Evolutionary conservation across 2,888 invertebrate species (phyloP).

Genomic region (Limnephilus auricula): DNA sequence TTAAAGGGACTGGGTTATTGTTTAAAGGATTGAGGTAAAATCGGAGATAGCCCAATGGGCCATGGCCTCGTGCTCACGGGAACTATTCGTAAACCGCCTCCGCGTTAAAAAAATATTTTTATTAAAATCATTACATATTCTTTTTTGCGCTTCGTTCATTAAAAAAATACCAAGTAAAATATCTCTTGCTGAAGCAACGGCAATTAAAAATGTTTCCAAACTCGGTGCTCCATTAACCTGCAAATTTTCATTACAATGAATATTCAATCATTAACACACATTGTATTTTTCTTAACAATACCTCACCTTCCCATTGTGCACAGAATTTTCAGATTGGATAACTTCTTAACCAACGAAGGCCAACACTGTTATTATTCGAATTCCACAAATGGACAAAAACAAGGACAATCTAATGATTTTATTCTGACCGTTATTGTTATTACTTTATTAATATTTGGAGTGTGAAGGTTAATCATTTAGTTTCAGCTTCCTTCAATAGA

Average conservation of each 20-base stretch:
- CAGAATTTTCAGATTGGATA: background rate
- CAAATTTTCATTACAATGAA: constrained; percentile 15
- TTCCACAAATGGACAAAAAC: background rate
- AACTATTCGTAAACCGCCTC: too few species aligned
- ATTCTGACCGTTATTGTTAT: background rate
- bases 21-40: too few species aligned
- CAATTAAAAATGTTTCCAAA: background rate
- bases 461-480: too few species aligned
- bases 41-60: too few species aligned
- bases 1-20: too few species aligned
- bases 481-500: too few species aligned
- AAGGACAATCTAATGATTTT: background rate
- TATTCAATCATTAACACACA: constrained; percentile 43
- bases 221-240: background rate
- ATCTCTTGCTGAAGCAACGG: background rate
- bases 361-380: background rate
- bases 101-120: too few species aligned
- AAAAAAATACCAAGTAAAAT: background rate
- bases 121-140: background rate
- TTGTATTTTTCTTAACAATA: constrained; percentile 36
- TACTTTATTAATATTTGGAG: too few species aligned
- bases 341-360: background rate
- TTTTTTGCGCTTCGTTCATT: background rate
- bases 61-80: too few species aligned
- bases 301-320: constrained; percentile 24